Evolutionary conservation across 2,888 invertebrate genomes (phyloP).

Genomic region (Bimastos eiseni): DNA sequence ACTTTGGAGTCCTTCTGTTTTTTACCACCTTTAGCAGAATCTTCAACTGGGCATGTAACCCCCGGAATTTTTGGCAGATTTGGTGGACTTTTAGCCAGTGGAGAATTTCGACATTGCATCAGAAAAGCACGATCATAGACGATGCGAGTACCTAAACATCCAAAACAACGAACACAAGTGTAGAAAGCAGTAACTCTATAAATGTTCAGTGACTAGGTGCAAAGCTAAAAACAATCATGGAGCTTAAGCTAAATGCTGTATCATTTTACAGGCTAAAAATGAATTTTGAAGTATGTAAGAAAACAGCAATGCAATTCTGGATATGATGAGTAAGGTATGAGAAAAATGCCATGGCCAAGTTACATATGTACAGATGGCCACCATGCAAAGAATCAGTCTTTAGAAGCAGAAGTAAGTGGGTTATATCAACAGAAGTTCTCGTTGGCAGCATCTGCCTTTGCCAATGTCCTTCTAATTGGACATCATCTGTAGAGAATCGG

Average conservation of each 20-base stretch:
- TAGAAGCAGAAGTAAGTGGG: neutral
- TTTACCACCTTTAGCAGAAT: neutral
- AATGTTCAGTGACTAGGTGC: neutral
- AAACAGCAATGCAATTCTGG: neutral
- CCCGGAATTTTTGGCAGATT: constrained; percentile 76
- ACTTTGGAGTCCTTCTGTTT: neutral
- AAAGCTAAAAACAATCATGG: constrained; percentile 1
- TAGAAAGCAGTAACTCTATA: neutral
- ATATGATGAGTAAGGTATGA: neutral
- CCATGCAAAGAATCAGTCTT: neutral
- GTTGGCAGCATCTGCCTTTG: neutral
- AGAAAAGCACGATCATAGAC: constrained; percentile 87
- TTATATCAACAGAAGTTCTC: neutral
- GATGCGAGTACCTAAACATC: constrained; percentile 80
- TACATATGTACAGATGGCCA: neutral
- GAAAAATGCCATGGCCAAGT: neutral
- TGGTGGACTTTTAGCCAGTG: constrained; percentile 85
- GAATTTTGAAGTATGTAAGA: neutral
- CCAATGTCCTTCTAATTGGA: neutral
- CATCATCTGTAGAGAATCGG: neutral
- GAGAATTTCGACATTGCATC: constrained; percentile 84
- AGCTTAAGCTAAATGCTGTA: neutral
- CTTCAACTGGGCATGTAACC: constrained; percentile 61
- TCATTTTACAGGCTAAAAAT: neutral
- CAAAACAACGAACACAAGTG: neutral